A percentile compares a stretch with the other conserved stretches of the same genome.
These are phyloP conservation scores for Megalurothrips usitatus DNA, from an alignment of 2,888 invertebrate genomes.

Conservation along the genomic window DNA sequence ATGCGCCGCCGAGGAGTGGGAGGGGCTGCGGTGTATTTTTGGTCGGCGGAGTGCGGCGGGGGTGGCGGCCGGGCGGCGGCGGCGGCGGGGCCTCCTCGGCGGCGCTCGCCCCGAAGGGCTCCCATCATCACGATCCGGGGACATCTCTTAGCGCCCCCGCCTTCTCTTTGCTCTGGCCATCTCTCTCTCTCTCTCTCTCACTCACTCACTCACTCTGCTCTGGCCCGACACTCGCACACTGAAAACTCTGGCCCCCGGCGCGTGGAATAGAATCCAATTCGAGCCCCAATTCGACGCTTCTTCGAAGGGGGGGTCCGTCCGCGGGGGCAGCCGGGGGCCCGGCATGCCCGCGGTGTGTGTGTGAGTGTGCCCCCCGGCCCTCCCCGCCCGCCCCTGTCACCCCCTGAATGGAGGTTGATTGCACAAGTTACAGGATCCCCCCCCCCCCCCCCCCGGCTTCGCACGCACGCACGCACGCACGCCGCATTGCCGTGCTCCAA, in stretches of 20 bases:
- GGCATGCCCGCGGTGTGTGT: not conserved
- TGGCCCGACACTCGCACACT: not conserved
- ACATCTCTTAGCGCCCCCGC: not conserved
- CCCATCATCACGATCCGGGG: not conserved
- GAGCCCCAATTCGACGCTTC: constrained; percentile 6
- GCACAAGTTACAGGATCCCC: not conserved
- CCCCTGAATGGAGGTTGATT: constrained; percentile 24
- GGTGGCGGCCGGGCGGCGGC: not conserved
- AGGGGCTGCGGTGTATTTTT: constrained; percentile 1
- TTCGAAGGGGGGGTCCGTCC: not conserved
- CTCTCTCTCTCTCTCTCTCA: not conserved
- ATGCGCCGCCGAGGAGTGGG: not conserved
- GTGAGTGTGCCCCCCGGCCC: too few relatives aligned
- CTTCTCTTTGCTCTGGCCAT: not conserved
- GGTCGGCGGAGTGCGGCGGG: not conserved
- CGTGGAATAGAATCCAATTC: constrained; percentile 14
- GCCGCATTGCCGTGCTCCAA: not conserved
- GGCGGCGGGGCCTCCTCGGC: not conserved
- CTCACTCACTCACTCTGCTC: not conserved
- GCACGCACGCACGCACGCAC: not conserved
- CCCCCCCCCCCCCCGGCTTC: not conserved
- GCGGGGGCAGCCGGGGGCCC: too few relatives aligned
- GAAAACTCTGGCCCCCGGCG: not conserved
- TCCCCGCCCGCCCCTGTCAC: not conserved
- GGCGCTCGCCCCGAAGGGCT: not conserved